A percentile compares a stretch with the other conserved stretches of the same genome.
Conservation (phyloP, 2,797 vertebrate genomes). For the Gallinago nigripennis region DNA sequence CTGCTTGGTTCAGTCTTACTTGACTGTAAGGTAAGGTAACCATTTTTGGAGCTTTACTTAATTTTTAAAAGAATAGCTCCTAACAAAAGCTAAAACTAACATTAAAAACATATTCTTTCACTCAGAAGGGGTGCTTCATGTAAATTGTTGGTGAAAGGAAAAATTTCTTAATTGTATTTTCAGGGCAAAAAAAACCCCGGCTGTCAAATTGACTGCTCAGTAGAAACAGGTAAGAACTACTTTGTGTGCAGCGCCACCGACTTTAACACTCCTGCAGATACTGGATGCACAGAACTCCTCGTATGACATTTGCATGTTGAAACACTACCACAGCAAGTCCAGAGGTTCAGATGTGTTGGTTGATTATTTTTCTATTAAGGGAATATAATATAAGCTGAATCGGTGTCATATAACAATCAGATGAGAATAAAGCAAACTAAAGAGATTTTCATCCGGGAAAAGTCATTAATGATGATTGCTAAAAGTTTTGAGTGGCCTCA, state of each 20-base stretch:
- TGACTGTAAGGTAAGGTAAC: neutral
- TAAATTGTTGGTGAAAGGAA: neutral
- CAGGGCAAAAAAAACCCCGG: fast-evolving
- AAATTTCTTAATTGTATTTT: neutral
- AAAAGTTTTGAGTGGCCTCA: neutral
- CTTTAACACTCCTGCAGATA: neutral
- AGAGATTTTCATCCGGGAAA: neutral
- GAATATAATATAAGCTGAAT: neutral
- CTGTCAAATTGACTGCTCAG: neutral
- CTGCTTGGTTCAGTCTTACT: neutral
- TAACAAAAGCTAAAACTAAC: neutral
- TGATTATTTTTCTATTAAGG: neutral
- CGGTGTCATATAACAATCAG: neutral
- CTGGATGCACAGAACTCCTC: neutral
- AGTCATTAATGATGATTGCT: neutral
- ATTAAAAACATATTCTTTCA: neutral
- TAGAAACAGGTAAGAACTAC: neutral
- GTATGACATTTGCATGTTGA: neutral
- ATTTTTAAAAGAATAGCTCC: neutral
- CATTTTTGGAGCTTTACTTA: neutral
- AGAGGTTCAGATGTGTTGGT: neutral
- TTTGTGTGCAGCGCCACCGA: fast-evolving
- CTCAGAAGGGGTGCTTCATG: neutral
- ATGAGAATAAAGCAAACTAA: neutral
- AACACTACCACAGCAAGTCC: neutral